These are phyloP conservation scores for Catostomus latipinnis DNA, from an alignment of 2,797 vertebrate species.

Conservation along the genomic window DNA sequence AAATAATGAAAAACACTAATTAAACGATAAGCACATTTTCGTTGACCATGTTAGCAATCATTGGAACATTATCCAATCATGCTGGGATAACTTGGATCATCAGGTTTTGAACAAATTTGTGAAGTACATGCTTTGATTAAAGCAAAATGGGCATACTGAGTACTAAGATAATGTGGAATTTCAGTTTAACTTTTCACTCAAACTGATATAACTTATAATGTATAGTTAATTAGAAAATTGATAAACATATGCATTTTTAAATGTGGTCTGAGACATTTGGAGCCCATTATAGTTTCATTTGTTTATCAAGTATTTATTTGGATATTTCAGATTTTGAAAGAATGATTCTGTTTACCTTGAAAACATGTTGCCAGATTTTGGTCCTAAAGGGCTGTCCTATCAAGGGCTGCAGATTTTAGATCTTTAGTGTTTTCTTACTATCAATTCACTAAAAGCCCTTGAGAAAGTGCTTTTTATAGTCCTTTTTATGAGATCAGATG, in stretches of 20 bases:
- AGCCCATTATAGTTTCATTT: background rate
- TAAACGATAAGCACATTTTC: no score
- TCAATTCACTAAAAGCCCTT: constrained; percentile 11
- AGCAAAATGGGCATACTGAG: no score
- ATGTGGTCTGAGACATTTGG: background rate
- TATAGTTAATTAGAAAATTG: background rate
- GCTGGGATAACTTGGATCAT: background rate
- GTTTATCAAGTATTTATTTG: background rate
- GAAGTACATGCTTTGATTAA: no score
- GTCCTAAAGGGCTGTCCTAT: constrained; percentile 32
- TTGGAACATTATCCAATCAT: background rate
- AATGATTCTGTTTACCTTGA: background rate
- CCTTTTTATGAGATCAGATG: constrained; percentile 5
- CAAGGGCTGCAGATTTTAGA: constrained; percentile 15
- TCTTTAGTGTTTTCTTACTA: constrained; percentile 1
- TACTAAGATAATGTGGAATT: no score
- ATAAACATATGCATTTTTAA: background rate
- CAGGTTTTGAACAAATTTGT: no score
- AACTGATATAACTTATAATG: background rate
- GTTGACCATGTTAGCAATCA: background rate
- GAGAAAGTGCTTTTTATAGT: constrained; percentile 15
- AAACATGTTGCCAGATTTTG: constrained; percentile 10
- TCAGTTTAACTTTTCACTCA: no score
- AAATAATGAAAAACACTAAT: no score
- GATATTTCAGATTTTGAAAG: background rate